A percentile compares a stretch with the other conserved stretches of the same genome.
Evolutionary conservation across 1,140 invertebrate species (phyloP).

Genomic region (Trichonephila clavipes): DNA sequence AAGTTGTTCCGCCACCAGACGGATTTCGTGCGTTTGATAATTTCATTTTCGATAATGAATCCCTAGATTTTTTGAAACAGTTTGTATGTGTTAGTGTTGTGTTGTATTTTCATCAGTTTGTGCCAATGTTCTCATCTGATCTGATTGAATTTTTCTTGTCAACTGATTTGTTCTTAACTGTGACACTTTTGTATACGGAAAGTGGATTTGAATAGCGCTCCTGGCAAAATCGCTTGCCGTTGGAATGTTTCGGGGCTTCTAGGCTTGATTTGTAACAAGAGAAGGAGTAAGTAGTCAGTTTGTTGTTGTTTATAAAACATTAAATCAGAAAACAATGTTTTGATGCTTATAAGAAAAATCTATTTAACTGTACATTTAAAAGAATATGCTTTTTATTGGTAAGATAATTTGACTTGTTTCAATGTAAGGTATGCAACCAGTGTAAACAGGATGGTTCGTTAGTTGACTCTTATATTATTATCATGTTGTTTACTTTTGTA

Average conservation of each 20-base stretch:
- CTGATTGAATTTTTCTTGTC: not conserved
- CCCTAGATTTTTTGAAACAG: not conserved
- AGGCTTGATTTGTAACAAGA: not conserved
- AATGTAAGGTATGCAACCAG: no score
- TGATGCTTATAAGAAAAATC: no score
- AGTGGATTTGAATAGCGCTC: not conserved
- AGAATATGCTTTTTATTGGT: no score
- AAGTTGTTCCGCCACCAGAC: not conserved
- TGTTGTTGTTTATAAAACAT: not conserved
- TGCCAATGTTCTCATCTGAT: not conserved
- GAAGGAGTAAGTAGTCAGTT: not conserved
- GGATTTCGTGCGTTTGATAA: slow-evolving; percentile 14
- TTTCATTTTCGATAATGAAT: not conserved
- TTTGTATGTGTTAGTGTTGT: slow-evolving; percentile 40
- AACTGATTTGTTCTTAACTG: not conserved
- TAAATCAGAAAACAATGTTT: no score
- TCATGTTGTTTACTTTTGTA: no score
- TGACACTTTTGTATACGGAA: not conserved
- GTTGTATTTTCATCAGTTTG: not conserved
- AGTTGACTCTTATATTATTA: no score
- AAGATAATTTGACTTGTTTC: no score
- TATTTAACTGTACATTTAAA: no score
- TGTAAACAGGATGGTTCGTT: no score
- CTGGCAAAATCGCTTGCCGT: not conserved
- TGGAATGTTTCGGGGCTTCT: slow-evolving; percentile 21